These are phyloP conservation scores for Zaprionus tsacasi DNA, from an alignment of 1,140 invertebrate genomes.

Conservation along the genomic window DNA sequence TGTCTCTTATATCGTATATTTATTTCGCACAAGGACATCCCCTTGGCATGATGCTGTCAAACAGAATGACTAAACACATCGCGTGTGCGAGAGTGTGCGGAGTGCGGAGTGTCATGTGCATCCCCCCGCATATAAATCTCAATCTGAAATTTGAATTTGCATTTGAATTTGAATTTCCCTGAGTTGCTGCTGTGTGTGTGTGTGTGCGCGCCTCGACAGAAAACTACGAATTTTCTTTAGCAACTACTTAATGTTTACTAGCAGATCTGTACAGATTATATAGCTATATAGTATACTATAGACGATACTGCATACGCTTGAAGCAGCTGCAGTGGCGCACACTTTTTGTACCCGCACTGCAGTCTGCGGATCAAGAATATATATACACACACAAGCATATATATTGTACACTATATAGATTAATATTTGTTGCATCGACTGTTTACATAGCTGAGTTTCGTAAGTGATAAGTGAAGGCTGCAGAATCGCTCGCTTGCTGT, in stretches of 20 bases:
- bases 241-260: conserved; percentile 43
- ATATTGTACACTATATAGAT: neutral
- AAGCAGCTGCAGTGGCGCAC: neutral
- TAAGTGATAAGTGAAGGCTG: conserved; percentile 44
- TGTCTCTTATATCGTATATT: conserved; percentile 2
- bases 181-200: too few species aligned
- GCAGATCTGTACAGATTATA: conserved; percentile 12
- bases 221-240: conserved; percentile 59
- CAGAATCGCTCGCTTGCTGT: too few species aligned
- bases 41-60: conserved; percentile 36
- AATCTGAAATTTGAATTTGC: conserved; percentile 20
- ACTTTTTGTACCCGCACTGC: neutral
- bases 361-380: neutral
- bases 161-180: conserved; percentile 11
- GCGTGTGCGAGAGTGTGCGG: neutral
- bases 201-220: conserved; percentile 1
- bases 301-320: too few species aligned
- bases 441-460: conserved; percentile 19
- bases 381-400: neutral
- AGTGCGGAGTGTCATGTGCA: neutral
- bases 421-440: conserved; percentile 33
- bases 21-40: conserved; percentile 16
- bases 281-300: neutral
- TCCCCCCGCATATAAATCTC: neutral
- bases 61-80: conserved; percentile 35